Conservation (phyloP, 2,888 invertebrate species). For the Athalia rosae region DNA sequence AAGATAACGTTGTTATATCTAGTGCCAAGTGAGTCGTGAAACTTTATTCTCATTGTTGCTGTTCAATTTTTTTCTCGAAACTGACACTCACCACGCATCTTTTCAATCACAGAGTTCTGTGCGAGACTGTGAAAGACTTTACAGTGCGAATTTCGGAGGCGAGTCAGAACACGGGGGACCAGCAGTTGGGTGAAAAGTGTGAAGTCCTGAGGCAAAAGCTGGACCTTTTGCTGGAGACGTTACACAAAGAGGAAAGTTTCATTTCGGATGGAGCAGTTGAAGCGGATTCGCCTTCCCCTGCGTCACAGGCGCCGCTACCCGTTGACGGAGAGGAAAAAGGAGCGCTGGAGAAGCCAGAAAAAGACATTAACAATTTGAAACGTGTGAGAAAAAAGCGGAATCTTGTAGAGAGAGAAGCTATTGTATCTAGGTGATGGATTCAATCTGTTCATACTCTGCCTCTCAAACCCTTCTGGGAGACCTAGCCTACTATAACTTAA, state of each 20-base stretch:
- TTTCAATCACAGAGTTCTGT: slow-evolving; percentile 76
- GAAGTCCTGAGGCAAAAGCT: slow-evolving; percentile 85
- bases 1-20: slow-evolving; percentile 82
- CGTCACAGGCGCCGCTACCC: slow-evolving; percentile 48
- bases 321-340: slow-evolving; percentile 69
- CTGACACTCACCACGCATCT: not conserved
- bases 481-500: slow-evolving; percentile 61
- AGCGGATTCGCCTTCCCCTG: slow-evolving; percentile 53
- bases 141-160: slow-evolving; percentile 79
- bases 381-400: slow-evolving; percentile 68
- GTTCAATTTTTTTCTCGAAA: not conserved
- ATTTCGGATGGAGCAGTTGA: slow-evolving; percentile 64
- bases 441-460: not conserved
- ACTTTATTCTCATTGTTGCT: not conserved
- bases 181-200: slow-evolving; percentile 81
- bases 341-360: slow-evolving; percentile 75
- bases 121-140: slow-evolving; percentile 87
- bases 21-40: slow-evolving; percentile 80
- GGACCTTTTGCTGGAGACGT: slow-evolving; percentile 82
- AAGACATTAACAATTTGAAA: slow-evolving; percentile 75
- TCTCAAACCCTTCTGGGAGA: not conserved
- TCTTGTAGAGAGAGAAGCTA: slow-evolving; percentile 77
- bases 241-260: slow-evolving; percentile 80
- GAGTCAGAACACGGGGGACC: slow-evolving; percentile 77
- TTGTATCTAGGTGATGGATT: slow-evolving; percentile 73